Percentiles rank a stretch among this genome's conserved stretches.
phyloP scores from a whole-genome alignment of 2,888 invertebrate genomes.

The Mythimna vitellina region DNA sequence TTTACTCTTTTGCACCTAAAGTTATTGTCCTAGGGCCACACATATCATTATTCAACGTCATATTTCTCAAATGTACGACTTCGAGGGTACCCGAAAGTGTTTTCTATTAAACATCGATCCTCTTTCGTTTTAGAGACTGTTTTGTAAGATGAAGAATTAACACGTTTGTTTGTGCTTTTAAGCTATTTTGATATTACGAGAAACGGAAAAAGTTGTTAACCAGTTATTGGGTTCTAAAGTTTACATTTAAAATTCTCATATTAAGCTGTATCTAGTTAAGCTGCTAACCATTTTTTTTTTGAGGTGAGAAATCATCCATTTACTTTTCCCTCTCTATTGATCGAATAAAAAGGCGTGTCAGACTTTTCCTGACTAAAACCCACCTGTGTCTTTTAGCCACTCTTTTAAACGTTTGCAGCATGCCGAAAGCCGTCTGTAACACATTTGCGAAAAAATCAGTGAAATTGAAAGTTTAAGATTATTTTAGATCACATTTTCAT shows the following conservation, averaged over 20 bases:
- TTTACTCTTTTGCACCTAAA: constrained; percentile 84
- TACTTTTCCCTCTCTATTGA: too few species aligned
- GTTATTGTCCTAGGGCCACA: constrained; percentile 87
- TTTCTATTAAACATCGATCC: constrained; percentile 80
- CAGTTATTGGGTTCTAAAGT: neutral
- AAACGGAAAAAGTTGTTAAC: neutral
- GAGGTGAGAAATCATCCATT: too few species aligned
- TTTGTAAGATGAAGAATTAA: constrained; percentile 4
- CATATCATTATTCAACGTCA: constrained; percentile 87
- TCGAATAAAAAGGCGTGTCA: too few species aligned
- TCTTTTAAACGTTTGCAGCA: too few species aligned
- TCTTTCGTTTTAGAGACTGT: constrained; percentile 61
- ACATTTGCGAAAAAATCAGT: neutral
- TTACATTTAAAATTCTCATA: too few species aligned
- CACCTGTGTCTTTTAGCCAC: too few species aligned
- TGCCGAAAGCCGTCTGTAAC: too few species aligned
- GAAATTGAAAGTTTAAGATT: neutral
- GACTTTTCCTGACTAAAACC: too few species aligned
- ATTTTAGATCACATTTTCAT: neutral
- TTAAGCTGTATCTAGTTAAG: neutral
- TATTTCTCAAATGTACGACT: constrained; percentile 83
- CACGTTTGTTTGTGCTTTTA: constrained; percentile 4
- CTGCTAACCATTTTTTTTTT: neutral
- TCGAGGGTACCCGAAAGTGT: constrained; percentile 80
- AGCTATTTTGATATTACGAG: neutral